These are phyloP conservation scores for Agriopis aurantiaria DNA, from an alignment of 2,888 invertebrate genomes.

Conservation along the genomic window DNA sequence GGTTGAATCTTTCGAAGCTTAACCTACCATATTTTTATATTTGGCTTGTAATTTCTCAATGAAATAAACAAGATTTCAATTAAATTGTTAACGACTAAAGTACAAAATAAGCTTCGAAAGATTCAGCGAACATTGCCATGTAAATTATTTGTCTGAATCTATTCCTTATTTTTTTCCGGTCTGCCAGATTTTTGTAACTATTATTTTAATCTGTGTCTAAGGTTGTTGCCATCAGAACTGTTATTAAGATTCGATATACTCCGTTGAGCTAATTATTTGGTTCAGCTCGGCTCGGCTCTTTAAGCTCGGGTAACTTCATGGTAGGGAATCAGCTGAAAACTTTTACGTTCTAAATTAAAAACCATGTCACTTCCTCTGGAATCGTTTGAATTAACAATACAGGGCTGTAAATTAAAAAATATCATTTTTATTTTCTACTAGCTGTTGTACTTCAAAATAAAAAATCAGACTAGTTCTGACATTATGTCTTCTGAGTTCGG, in stretches of 20 bases:
- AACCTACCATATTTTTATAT: too few relatives aligned
- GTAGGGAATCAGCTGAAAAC: neutral
- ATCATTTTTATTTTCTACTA: too few relatives aligned
- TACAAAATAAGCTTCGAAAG: too few relatives aligned
- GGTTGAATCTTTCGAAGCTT: too few relatives aligned
- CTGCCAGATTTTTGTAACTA: neutral
- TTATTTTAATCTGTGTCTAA: neutral
- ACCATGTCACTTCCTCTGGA: neutral
- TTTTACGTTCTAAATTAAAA: neutral
- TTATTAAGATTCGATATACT: conserved; percentile 18
- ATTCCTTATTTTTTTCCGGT: conserved; percentile 17
- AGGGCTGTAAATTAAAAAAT: too few relatives aligned
- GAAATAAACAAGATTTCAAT: too few relatives aligned
- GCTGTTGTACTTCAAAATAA: too few relatives aligned
- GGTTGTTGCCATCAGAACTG: conserved; percentile 18
- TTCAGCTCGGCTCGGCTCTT: neutral
- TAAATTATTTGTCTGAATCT: neutral
- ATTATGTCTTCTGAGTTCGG: too few relatives aligned
- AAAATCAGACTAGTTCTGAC: too few relatives aligned
- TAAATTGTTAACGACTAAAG: too few relatives aligned
- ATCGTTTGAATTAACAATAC: too few relatives aligned
- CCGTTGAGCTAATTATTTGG: conserved; percentile 18
- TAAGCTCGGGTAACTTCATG: conserved; percentile 22
- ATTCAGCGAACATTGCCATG: neutral
- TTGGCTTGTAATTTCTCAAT: too few relatives aligned